These are phyloP conservation scores for Hemitrygon akajei DNA, from an alignment of 2,797 vertebrate genomes.

Conservation along the genomic window DNA sequence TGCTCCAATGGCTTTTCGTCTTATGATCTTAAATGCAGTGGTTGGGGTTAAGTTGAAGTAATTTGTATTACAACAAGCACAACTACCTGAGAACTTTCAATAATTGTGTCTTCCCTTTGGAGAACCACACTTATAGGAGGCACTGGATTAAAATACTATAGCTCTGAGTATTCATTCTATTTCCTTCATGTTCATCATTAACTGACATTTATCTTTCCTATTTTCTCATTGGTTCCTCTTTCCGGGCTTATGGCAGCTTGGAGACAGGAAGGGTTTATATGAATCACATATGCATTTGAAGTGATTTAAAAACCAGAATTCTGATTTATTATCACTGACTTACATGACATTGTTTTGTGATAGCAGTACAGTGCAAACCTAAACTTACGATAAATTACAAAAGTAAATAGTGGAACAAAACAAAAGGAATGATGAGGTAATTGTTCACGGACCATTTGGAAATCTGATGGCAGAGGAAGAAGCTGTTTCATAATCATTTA, in stretches of 20 bases:
- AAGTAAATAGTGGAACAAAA: too few relatives aligned
- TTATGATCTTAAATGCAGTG: background rate
- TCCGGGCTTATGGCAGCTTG: background rate
- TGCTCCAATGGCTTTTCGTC: too few relatives aligned
- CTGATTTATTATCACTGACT: too few relatives aligned
- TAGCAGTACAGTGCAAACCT: too few relatives aligned
- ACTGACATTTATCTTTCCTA: background rate
- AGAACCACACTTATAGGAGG: background rate
- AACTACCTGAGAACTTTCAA: background rate
- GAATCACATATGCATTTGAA: background rate
- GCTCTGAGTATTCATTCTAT: background rate
- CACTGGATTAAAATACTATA: background rate
- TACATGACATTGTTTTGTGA: too few relatives aligned
- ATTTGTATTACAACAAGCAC: background rate
- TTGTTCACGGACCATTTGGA: too few relatives aligned
- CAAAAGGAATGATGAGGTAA: too few relatives aligned
- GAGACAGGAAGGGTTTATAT: background rate
- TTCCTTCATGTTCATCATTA: background rate
- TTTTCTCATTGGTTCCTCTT: background rate
- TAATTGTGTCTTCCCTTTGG: background rate
- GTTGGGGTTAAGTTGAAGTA: background rate
- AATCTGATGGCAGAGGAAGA: too few relatives aligned
- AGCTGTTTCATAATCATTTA: too few relatives aligned
- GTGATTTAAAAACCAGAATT: background rate
- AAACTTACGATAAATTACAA: too few relatives aligned